Conservation (phyloP, 2,888 invertebrate genomes). For the Melinopterus prodromus region DNA sequence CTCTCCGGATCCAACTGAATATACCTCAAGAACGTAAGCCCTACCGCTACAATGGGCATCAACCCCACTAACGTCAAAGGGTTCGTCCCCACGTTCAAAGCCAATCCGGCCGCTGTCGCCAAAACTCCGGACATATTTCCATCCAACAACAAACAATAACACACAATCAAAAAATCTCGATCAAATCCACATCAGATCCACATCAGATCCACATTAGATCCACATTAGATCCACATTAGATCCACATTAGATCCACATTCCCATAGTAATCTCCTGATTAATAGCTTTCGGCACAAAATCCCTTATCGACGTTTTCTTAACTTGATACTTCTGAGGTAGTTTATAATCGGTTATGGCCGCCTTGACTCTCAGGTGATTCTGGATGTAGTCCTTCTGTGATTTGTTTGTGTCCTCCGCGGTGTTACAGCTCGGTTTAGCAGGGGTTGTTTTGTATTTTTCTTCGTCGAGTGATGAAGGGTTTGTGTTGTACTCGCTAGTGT, state of each 20-base stretch:
- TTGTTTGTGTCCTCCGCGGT: constrained; percentile 8
- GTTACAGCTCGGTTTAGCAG: constrained; percentile 31
- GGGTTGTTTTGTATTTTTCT: constrained; percentile 42
- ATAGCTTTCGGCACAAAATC: constrained; percentile 78
- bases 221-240: constrained; percentile 62
- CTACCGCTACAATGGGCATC: constrained; percentile 82
- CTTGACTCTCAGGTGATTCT: constrained; percentile 66
- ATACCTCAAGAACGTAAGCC: constrained; percentile 83
- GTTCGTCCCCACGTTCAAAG: constrained; percentile 44
- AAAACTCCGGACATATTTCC: constrained; percentile 61
- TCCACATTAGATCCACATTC: constrained; percentile 67
- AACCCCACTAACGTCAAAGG: constrained; percentile 73
- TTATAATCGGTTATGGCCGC: constrained; percentile 61
- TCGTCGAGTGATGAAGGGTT: constrained; percentile 29
- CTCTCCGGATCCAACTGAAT: constrained; percentile 84
- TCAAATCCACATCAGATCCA: constrained; percentile 62
- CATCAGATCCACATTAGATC: constrained; percentile 62
- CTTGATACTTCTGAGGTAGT: constrained; percentile 53
- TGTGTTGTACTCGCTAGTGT: constrained; percentile 4
- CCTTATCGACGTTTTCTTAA: constrained; percentile 68
- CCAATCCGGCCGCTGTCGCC: constrained; percentile 59
- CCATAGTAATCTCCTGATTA: constrained; percentile 67
- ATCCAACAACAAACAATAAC: constrained; percentile 24
- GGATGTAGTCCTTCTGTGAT: constrained; percentile 60
- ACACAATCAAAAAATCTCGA: too few relatives aligned